Base-by-base conservation (phyloP, 2,888 invertebrate species). In the Morpho helenor region DNA sequence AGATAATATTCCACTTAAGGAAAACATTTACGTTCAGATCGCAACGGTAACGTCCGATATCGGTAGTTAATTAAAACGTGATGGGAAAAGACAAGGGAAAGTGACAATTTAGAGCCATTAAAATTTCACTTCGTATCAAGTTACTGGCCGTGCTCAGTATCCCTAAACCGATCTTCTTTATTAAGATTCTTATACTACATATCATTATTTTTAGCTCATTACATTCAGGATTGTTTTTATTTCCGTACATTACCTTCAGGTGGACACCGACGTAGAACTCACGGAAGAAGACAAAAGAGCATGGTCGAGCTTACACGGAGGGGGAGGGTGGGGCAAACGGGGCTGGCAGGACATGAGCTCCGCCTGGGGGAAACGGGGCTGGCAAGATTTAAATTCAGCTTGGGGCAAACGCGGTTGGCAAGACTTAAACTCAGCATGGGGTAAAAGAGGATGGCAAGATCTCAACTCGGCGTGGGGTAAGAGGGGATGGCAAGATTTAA, bases 321-420 rank as follows among this genome's bases (percentile, higher is more conserved):
- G 91, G 49, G 91, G 92, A 80, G 91, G 89, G 5, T 91, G 92
- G 92, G 93, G 92, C 9, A 91, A 92, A 68, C 69, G 91, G n/a
- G 89, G 84, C 22, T 92, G 91, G 92, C 84, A 83, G 64, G 91
- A 87, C 70, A 74, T 92, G 60, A 90, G 91, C 69, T 81, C 85
- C 45, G 82, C 82, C 58, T 92, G 92, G 91, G 92, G 91, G 46
- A 92, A 92, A 66, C 75, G 92, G 16, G 92, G 88, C 41, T 93
- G 93, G 93, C 89, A 89, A 65, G 92, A 91, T 16, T 74, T 92
- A 60, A 90, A 91, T 68, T 81, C 85, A 43, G 82, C 82, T 57
- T 92, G 92, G 91, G 92, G 91, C 46, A 92, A 92, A 66, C 75
- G 92, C 10, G 92, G 88, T 41, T 93, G 93, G 93, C 89, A 89